Conservation (phyloP, 2,888 invertebrate genomes). For the Epinotia nisella region DNA sequence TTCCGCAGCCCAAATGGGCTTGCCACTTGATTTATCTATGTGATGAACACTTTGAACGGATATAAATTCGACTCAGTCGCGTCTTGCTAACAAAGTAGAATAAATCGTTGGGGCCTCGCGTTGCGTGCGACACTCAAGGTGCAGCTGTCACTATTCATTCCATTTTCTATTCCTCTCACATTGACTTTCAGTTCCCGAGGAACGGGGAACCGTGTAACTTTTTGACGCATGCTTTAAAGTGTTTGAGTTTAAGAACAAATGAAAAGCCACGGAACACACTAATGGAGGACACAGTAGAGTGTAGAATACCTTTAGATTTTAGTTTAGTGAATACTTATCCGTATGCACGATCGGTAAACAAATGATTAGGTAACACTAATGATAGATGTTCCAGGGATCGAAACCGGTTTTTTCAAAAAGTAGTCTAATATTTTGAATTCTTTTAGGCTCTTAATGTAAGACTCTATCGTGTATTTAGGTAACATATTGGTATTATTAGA, state of each 20-base stretch:
- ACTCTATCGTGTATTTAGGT: too few species aligned
- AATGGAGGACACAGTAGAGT: neutral
- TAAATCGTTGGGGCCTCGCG: constrained; percentile 64
- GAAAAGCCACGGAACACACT: neutral
- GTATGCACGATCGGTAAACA: neutral
- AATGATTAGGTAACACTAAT: neutral
- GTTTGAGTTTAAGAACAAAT: neutral
- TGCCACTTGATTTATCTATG: constrained; percentile 43
- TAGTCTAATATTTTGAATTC: too few species aligned
- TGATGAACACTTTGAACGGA: constrained; percentile 48
- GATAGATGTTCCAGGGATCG: too few species aligned
- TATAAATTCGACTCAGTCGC: constrained; percentile 58
- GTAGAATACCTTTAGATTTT: too few species aligned
- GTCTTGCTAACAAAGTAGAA: constrained; percentile 67
- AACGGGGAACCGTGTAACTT: constrained; percentile 16
- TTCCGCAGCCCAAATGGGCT: constrained; percentile 41
- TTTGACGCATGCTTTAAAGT: constrained; percentile 14
- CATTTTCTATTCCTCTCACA: constrained; percentile 50
- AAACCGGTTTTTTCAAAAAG: too few species aligned
- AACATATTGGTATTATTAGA: too few species aligned
- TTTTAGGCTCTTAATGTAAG: too few species aligned
- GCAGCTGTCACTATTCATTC: constrained; percentile 60
- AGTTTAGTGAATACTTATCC: too few species aligned
- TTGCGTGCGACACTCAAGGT: constrained; percentile 57
- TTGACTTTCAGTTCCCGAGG: constrained; percentile 21